Conservation (phyloP, 2,113 vertebrate genomes). For the Engraulis encrasicolus region DNA sequence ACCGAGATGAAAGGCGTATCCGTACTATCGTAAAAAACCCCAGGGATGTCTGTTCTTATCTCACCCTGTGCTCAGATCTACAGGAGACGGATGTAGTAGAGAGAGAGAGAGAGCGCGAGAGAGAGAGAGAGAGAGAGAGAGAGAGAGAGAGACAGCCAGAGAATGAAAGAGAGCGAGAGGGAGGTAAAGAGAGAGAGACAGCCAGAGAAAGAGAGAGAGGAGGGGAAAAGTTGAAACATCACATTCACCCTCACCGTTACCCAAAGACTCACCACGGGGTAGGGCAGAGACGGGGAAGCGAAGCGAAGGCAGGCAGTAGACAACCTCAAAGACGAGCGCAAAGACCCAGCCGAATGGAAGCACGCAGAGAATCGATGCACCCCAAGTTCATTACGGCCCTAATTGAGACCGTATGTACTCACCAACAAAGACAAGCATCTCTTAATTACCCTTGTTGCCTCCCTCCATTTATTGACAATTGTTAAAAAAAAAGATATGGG, state of each 20-base stretch:
- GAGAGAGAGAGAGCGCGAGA: background rate
- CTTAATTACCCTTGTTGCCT: background rate
- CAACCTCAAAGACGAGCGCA: background rate
- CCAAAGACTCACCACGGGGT: background rate
- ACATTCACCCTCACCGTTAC: background rate
- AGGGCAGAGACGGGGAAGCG: background rate
- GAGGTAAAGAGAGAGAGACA: background rate
- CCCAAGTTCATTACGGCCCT: background rate
- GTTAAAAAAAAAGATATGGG: too few relatives aligned
- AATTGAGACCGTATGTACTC: background rate
- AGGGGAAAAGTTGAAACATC: background rate
- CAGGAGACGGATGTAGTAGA: background rate
- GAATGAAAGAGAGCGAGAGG: background rate
- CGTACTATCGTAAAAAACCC: background rate
- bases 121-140: background rate
- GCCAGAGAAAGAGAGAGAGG: background rate
- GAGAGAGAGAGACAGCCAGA: background rate
- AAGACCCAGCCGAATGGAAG: background rate
- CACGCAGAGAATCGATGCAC: background rate
- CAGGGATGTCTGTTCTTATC: conserved; percentile 29
- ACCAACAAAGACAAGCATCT: background rate
- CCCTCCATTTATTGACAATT: background rate
- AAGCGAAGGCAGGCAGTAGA: too few relatives aligned
- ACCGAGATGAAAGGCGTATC: conserved; percentile 30
- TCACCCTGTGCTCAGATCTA: conserved; percentile 22